phyloP scores from a whole-genome alignment of 1,140 invertebrate species.

The Euschistus heros region DNA sequence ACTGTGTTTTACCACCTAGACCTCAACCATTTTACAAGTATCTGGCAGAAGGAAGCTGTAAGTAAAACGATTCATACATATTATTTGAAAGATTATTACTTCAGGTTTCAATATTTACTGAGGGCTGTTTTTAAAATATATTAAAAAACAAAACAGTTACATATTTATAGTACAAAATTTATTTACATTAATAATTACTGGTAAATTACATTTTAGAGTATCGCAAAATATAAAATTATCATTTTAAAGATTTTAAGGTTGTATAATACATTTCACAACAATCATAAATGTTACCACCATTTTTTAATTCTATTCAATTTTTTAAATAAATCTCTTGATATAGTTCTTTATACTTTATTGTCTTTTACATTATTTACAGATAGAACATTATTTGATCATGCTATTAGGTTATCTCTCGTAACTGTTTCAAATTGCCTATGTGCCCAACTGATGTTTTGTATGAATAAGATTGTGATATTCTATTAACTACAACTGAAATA shows the following conservation, averaged over 20 bases:
- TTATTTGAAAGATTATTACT: neutral
- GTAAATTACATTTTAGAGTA: neutral
- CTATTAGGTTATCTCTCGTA: neutral
- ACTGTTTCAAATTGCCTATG: conserved; percentile 16
- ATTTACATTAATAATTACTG: conserved; percentile 5
- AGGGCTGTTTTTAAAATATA: too few relatives aligned
- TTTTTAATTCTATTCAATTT: too few relatives aligned
- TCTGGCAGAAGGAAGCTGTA: conserved; percentile 65
- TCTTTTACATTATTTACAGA: too few relatives aligned
- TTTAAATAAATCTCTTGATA: too few relatives aligned
- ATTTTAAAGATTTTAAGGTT: too few relatives aligned
- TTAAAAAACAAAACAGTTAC: neutral
- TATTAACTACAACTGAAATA: conserved; percentile 25
- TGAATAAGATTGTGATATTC: conserved; percentile 27
- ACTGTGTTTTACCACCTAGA: conserved; percentile 66
- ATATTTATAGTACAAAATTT: conserved; percentile 1
- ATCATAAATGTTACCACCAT: too few relatives aligned
- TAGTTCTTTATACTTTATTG: too few relatives aligned
- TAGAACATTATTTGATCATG: too few relatives aligned
- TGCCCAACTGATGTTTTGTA: conserved; percentile 26
- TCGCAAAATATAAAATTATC: too few relatives aligned
- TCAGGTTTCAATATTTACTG: neutral
- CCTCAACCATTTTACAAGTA: conserved; percentile 75
- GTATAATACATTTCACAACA: too few relatives aligned
- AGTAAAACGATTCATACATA: conserved; percentile 33